Conservation (phyloP, 2,113 vertebrate species). For the Columba janthina region DNA sequence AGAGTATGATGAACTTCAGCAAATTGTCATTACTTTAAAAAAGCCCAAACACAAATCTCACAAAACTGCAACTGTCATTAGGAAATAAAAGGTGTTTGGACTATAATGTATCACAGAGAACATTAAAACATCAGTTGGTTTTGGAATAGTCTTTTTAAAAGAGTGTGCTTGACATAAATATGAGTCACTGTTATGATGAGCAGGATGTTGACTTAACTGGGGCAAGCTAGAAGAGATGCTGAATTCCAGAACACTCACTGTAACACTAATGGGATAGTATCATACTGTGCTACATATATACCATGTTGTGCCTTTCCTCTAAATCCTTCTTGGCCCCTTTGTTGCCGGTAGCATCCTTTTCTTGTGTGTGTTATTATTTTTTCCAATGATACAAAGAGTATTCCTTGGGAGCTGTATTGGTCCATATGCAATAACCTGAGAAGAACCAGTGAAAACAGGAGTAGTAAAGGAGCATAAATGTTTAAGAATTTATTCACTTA, state of each 20-base stretch:
- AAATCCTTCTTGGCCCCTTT: not conserved
- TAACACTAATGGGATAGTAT: not conserved
- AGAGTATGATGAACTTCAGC: not conserved
- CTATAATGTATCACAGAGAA: not conserved
- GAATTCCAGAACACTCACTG: not conserved
- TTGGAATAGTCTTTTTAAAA: not conserved
- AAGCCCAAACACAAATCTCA: not conserved
- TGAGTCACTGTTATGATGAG: fast-evolving
- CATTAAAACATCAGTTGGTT: fast-evolving
- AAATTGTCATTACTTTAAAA: not conserved
- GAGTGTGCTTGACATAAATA: not conserved
- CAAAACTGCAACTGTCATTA: not conserved
- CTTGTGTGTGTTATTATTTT: not conserved
- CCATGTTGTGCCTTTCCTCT: not conserved
- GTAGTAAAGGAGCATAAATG: not conserved
- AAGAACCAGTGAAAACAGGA: not conserved
- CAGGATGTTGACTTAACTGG: not conserved
- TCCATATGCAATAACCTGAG: not conserved
- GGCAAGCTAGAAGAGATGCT: not conserved
- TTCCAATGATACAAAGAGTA: no score
- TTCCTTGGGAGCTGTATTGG: not conserved
- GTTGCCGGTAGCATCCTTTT: not conserved
- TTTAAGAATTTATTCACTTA: not conserved
- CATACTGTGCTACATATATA: not conserved
- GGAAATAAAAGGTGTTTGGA: not conserved